A percentile compares a stretch with the other conserved stretches of the same genome.
Conservation (phyloP, 2,888 invertebrate genomes). For the Ommatoiulus sabulosus region DNA sequence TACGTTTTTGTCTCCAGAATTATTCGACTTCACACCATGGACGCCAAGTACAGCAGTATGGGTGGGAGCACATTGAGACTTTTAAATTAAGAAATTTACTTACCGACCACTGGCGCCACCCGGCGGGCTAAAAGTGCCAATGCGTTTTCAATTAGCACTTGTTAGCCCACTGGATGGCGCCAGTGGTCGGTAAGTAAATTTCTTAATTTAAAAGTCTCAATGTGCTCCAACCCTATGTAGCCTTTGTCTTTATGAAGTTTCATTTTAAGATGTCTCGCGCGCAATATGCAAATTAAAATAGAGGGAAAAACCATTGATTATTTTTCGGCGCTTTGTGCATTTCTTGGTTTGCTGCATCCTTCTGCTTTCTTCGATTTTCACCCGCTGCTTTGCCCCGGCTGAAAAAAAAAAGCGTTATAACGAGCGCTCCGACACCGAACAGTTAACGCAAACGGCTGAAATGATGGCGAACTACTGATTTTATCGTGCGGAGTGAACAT, state of each 20-base stretch:
- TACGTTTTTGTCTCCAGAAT: too few relatives aligned
- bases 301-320: background rate
- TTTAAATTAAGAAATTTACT: too few relatives aligned
- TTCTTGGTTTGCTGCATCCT: background rate
- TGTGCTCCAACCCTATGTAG: too few relatives aligned
- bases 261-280: background rate
- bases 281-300: background rate
- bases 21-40: too few relatives aligned
- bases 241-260: background rate
- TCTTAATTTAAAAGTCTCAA: too few relatives aligned
- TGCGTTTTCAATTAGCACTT: too few relatives aligned
- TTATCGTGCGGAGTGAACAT: constrained; percentile 17
- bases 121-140: too few relatives aligned
- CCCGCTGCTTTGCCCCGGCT: background rate
- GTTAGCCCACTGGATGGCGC: too few relatives aligned
- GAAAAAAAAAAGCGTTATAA: background rate
- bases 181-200: too few relatives aligned
- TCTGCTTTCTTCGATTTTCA: background rate
- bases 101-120: too few relatives aligned
- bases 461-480: constrained; percentile 40
- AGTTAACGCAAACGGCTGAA: constrained; percentile 39
- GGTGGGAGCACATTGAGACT: too few relatives aligned
- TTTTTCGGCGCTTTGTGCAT: background rate
- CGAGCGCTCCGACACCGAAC: background rate
- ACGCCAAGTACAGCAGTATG: too few relatives aligned